phyloP scores from a whole-genome alignment of 1,140 invertebrate species.

The Nephila pilipes region DNA sequence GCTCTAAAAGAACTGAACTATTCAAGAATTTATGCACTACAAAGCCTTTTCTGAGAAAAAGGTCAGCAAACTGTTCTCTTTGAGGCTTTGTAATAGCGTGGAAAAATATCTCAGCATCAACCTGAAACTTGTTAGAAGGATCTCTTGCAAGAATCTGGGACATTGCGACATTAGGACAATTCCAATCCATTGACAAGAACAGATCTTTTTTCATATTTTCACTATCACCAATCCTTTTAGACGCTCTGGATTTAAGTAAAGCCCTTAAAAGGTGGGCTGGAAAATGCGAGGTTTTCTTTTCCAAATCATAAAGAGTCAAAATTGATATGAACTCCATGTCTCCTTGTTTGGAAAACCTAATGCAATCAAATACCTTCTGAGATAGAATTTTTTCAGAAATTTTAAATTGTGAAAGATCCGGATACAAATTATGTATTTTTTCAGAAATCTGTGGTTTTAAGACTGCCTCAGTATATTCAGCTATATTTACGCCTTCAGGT shows the following conservation, averaged over 20 bases:
- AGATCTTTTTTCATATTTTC: conserved; percentile 20
- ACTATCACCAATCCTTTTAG: neutral
- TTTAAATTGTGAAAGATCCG: neutral
- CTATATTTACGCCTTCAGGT: neutral
- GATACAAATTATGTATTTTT: neutral
- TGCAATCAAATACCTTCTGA: neutral
- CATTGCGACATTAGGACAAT: conserved; percentile 12
- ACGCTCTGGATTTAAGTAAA: neutral
- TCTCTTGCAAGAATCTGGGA: conserved; percentile 53
- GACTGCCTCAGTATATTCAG: conserved; percentile 10
- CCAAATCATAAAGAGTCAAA: conserved; percentile 7
- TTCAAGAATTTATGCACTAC: conserved; percentile 80
- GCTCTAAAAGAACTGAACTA: conserved; percentile 79
- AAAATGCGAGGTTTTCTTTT: neutral
- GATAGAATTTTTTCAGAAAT: neutral
- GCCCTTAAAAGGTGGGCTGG: neutral
- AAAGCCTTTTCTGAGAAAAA: conserved; percentile 81
- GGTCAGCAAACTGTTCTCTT: conserved; percentile 81
- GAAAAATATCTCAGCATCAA: conserved; percentile 81
- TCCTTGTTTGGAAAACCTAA: neutral
- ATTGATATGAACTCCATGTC: conserved; percentile 24
- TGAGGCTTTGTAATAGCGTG: conserved; percentile 80
- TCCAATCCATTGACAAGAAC: conserved; percentile 51
- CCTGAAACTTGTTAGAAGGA: conserved; percentile 79
- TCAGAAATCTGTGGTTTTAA: conserved; percentile 6